Evolutionary conservation across 2,797 vertebrate species (phyloP), one percentile per base, ranked within the genome.

Genomic region (Loriculus beryllinus): DNA sequence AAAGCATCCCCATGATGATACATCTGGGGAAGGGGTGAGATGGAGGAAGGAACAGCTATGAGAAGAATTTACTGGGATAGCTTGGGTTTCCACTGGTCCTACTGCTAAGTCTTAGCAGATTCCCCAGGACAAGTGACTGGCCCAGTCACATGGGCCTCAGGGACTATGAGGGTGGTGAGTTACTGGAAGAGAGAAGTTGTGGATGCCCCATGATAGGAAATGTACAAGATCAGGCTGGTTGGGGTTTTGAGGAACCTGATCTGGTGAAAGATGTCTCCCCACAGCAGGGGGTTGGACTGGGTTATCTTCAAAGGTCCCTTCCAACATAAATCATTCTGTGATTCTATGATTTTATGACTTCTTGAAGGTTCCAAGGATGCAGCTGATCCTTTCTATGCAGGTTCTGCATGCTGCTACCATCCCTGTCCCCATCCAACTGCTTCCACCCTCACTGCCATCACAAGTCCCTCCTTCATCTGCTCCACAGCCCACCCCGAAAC

Each of bases 1-100:
- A 86, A 93, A 86, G 2, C 11, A 52, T 12, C 7, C 9, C 33
- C 37, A 68, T 12, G 12, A 19, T 23, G 48, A 12, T 13, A 31
- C 7, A 28, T 28, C 25, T 64, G 22, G 25, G 25, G 5, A 23
- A 48, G 12, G 17, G 6, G 23, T 0, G 0, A 80, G 39, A 33
- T 28, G 15, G 28, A 64, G 37, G 23, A 79, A 86, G 25, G 16
- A 81, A 48, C 4, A 70, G 18, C 15, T n/a, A 5, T 28, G 13
- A 77, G 23, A 69, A 39, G 14, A 8, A 4, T 49, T 90, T 71
- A 42, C 28, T 43, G 5, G 13, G 19, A 28, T 9, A 59, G 6
- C 33, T n/a, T 64, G 42, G 3, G 14, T 51, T 84, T 65, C 63
- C 11, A 45, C 33, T 69, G 54, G 25, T 42, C 54, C 42, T 82